phyloP scores from a whole-genome alignment of 2,888 invertebrate species.

The Drosophila seclusa region DNA sequence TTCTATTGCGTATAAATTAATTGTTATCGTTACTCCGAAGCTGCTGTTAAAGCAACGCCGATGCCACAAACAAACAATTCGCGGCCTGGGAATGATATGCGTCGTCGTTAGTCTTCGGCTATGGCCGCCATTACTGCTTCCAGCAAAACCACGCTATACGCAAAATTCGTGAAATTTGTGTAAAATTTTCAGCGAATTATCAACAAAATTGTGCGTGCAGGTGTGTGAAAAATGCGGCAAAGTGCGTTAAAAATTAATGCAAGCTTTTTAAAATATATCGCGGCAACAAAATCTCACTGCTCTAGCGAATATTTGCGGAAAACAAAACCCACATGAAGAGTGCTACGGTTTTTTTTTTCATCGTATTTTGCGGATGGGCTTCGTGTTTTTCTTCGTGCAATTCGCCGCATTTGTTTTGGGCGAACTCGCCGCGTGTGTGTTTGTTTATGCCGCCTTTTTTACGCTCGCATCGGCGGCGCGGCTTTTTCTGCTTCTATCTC shows the following conservation, averaged over 20 bases:
- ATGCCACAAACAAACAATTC: constrained; percentile 30
- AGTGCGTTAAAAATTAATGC: constrained; percentile 59
- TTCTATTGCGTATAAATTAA: constrained; percentile 12
- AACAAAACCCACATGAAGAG: constrained; percentile 76
- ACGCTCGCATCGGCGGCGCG: constrained; percentile 58
- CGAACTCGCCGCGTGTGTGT: constrained; percentile 80
- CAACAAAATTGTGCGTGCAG: constrained; percentile 73
- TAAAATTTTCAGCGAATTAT: constrained; percentile 69
- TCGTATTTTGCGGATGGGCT: constrained; percentile 79
- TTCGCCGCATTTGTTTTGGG: constrained; percentile 83
- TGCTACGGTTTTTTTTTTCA: constrained; percentile 66
- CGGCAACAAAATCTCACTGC: constrained; percentile 10
- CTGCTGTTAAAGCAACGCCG: constrained; percentile 40
- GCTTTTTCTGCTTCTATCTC: constrained; percentile 63
- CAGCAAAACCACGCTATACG: constrained; percentile 83
- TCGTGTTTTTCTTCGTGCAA: constrained; percentile 69
- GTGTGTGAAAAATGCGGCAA: constrained; percentile 66
- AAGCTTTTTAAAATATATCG: constrained; percentile 27
- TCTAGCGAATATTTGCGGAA: constrained; percentile 57
- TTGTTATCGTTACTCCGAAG: constrained; percentile 24
- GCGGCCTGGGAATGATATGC: constrained; percentile 60
- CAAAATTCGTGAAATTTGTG: constrained; percentile 78
- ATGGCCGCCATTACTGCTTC: constrained; percentile 92
- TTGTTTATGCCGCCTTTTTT: constrained; percentile 80
- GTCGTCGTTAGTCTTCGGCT: constrained; percentile 77